Evolutionary conservation across 2,113 vertebrate genomes (phyloP), one percentile per base, ranked within the genome.

Genomic region (Trichomycterus rosablanca): DNA sequence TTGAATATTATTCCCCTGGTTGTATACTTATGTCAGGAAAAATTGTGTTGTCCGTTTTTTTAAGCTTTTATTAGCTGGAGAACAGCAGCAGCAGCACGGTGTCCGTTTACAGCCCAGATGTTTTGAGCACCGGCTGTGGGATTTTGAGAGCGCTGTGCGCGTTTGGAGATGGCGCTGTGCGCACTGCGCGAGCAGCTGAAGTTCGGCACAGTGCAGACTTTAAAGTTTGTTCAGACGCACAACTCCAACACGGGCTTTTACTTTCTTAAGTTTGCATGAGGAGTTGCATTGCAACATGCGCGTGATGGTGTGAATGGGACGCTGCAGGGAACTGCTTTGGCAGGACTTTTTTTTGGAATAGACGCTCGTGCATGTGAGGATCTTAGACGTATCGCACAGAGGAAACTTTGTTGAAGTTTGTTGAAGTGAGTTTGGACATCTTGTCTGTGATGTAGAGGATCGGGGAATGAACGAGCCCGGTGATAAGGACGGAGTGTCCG

Each of bases 141-240:
- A 59, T 24, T 24, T 5, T n/a, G 12, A 5, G 37, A 4, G 37
- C 12, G 37, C 42, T 7, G 40, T n/a, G 56, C 26, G 56, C 56
- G 56, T n/a, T 78, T 59, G 72, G 83, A 80, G 86, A 87, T 83
- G 87, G 82, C 84, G 85, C 86, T 84, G 82, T 76, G 79, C 76
- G 81, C 84, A 82, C 81, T 79, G 78, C 83, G 74, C 68, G 74
- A 56, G 80, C 83, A 74, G 88, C 83, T 86, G 88, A 86, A 83
- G 78, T 88, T 88, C 37, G 80, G 80, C 76, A 68, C 78, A 73
- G 75, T 77, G 72, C 83, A 79, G 78, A 59, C 24, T 20, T n/a
- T 64, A 75, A 81, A 86, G 83, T 86, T 85, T 76, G 81, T 79
- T 51, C 68, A 18, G 63, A 80, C 55, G 66, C 63, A 52, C 52